Conservation (phyloP, 2,113 vertebrate genomes). For the Jacana jacana region DNA sequence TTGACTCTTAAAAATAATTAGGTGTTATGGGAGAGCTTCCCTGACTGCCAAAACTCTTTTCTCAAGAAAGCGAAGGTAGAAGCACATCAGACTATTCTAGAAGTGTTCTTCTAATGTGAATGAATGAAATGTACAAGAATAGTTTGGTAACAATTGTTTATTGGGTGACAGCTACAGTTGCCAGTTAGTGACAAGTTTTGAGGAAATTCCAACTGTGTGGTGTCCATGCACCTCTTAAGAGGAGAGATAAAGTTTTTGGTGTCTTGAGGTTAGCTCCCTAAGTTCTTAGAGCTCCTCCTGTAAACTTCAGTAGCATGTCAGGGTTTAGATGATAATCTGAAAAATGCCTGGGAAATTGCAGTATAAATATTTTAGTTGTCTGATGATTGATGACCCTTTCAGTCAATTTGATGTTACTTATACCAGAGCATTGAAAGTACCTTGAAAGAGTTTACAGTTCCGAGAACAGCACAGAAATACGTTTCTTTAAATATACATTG, state of each 20-base stretch:
- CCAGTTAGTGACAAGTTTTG: not conserved
- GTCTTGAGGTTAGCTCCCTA: not conserved
- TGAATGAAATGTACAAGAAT: not conserved
- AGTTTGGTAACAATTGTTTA: not conserved
- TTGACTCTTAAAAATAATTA: not conserved
- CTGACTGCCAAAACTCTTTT: not conserved
- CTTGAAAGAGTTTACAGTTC: not conserved
- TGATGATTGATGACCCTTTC: not conserved
- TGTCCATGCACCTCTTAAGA: not conserved
- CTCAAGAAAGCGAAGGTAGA: not conserved
- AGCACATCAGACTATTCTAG: not conserved
- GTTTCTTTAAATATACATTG: not conserved
- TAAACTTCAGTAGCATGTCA: not conserved
- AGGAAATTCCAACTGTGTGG: not conserved
- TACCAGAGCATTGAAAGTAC: not conserved
- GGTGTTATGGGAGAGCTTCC: not conserved
- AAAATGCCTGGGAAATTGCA: not conserved
- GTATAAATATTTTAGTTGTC: not conserved
- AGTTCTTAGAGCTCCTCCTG: not conserved
- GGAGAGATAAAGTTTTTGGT: not conserved
- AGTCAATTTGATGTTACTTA: not conserved
- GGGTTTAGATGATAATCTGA: not conserved
- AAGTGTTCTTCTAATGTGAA: not conserved
- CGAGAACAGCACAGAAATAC: not conserved
- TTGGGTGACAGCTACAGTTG: not conserved